phyloP scores from a whole-genome alignment of 2,113 vertebrate genomes.

The Stigmatopora nigra region DNA sequence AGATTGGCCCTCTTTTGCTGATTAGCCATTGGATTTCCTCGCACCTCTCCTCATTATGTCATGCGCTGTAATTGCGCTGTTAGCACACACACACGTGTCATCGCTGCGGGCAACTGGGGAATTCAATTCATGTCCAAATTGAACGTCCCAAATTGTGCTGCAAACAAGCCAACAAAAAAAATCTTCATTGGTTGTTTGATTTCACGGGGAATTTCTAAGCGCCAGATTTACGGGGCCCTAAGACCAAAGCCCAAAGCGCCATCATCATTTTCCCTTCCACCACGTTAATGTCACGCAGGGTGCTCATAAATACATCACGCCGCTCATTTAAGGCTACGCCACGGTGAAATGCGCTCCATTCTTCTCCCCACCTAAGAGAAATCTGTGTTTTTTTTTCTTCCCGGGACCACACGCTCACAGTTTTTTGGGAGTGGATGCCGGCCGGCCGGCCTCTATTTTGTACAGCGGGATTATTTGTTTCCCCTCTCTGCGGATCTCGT shows the following conservation, averaged over 20 bases:
- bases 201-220: slow-evolving; percentile 16
- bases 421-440: too few species aligned
- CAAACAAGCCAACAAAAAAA: not conserved
- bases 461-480: not conserved
- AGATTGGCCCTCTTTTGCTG: slow-evolving; percentile 50
- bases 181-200: not conserved
- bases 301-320: slow-evolving; percentile 53
- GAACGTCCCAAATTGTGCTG: not conserved
- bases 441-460: too few species aligned
- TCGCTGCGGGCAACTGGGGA: slow-evolving; percentile 37
- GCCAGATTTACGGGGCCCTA: slow-evolving; percentile 60
- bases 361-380: slow-evolving; percentile 42
- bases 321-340: slow-evolving; percentile 51
- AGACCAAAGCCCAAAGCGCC: slow-evolving; percentile 48
- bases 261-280: slow-evolving; percentile 59
- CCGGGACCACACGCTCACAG: too few species aligned
- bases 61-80: slow-evolving; percentile 48
- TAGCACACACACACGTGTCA: slow-evolving; percentile 38
- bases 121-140: too few species aligned
- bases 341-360: slow-evolving; percentile 40
- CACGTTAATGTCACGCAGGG: slow-evolving; percentile 55
- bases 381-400: not conserved
- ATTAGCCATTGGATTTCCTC: slow-evolving; percentile 45
- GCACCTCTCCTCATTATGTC: slow-evolving; percentile 58
- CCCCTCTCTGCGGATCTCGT: not conserved